Conservation (phyloP, 37 sponge, comb jelly and placozoan species). For the Dysidea cf. avara region DNA sequence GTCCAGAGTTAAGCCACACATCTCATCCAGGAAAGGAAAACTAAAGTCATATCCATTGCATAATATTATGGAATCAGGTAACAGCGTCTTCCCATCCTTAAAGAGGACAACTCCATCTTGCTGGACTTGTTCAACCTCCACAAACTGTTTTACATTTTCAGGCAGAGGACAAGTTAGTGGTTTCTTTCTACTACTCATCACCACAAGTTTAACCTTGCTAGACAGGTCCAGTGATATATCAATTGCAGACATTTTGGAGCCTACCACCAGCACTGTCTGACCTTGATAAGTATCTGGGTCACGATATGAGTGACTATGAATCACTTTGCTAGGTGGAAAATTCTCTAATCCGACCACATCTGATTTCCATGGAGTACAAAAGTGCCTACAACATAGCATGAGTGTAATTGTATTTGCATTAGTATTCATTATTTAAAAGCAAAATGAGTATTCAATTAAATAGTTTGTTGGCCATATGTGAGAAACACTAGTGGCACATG, state of each 20-base stretch:
- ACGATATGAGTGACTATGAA: conserved; percentile 73
- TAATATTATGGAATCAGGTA: conserved; percentile 50
- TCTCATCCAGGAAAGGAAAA: conserved; percentile 67
- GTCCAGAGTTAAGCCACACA: conserved; percentile 42
- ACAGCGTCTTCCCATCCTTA: conserved; percentile 11
- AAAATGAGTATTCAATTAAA: no score
- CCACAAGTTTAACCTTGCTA: conserved; percentile 18
- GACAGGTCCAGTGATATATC: conserved; percentile 63
- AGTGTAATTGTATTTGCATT: no score
- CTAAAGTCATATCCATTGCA: conserved; percentile 73
- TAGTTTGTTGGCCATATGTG: no score
- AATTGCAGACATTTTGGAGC: conserved; percentile 58
- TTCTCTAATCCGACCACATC: conserved; percentile 39
- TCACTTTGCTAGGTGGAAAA: conserved; percentile 43
- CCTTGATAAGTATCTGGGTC: conserved; percentile 29
- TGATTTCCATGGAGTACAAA: conserved; percentile 27
- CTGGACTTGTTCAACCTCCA: conserved; percentile 3
- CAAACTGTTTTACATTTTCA: conserved; percentile 39
- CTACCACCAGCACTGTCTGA: conserved; percentile 64
- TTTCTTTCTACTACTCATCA: conserved; percentile 17
- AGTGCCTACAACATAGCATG: conserved; percentile 77
- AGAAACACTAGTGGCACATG: no score
- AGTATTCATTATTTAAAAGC: no score
- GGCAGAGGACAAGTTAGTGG: conserved; percentile 18
- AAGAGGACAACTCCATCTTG: conserved; percentile 35